phyloP scores from a whole-genome alignment of 2,888 invertebrate genomes.

The Theristus sp. region DNA sequence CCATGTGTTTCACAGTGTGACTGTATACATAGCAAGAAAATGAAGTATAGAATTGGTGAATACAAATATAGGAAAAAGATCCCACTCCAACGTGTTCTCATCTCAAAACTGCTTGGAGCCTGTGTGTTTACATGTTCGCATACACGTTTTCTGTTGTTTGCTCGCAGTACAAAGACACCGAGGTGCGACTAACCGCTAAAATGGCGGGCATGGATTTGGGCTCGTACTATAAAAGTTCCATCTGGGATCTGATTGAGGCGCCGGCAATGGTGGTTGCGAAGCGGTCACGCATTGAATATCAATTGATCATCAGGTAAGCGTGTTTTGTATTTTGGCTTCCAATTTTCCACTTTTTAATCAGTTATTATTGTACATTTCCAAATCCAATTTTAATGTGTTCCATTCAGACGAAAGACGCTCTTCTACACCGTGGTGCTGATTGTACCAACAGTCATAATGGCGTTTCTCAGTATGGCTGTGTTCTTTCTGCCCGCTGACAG shows the following conservation, averaged over 20 bases:
- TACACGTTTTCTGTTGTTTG: neutral
- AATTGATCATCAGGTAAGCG: conserved; percentile 16
- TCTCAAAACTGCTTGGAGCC: too few relatives aligned
- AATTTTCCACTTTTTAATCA: too few relatives aligned
- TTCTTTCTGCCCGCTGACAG: conserved; percentile 98
- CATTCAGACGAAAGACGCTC: conserved; percentile 68
- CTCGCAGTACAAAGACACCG: conserved; percentile 22
- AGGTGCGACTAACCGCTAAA: conserved; percentile 62
- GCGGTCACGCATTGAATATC: conserved; percentile 32
- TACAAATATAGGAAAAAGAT: too few relatives aligned
- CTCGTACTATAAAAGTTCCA: conserved; percentile 89
- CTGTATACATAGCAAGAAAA: too few relatives aligned
- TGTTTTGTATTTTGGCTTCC: too few relatives aligned
- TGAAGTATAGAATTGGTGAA: too few relatives aligned
- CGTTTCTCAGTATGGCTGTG: conserved; percentile 92
- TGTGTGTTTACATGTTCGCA: too few relatives aligned
- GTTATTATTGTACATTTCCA: too few relatives aligned
- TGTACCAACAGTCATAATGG: conserved; percentile 91
- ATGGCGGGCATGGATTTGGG: conserved; percentile 72
- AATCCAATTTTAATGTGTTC: too few relatives aligned
- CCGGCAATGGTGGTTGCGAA: conserved; percentile 65
- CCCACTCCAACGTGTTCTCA: too few relatives aligned
- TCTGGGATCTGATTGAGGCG: conserved; percentile 89
- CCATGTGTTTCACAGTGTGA: too few relatives aligned
- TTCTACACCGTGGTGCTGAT: conserved; percentile 99